Base-by-base conservation (phyloP, 2,113 vertebrate genomes). In the Eidolon helvum region DNA sequence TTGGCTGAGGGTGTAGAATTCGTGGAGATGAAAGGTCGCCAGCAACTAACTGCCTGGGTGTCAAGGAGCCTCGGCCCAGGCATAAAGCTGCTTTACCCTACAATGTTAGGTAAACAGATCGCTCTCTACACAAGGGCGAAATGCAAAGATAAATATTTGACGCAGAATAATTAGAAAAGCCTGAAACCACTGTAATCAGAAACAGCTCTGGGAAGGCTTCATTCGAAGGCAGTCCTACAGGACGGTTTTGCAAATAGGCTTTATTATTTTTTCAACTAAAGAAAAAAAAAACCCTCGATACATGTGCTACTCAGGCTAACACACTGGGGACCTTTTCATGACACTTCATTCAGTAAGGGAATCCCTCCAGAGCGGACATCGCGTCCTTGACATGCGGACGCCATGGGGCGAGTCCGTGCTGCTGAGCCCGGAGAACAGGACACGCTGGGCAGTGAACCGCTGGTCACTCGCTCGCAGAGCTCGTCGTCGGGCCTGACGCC, bases 401-500 rank as follows among this genome's bases (percentile, higher is more conserved):
- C 4, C 22, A 0, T 53, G 61, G 50, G 24, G 50, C 5, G 18
- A 5, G 16, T 19, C 24, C 33, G 3, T 68, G 10, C 38, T 5
- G 9, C 26, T 11, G 28, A 22, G 30, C 48, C 18, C 9, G 19
- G 7, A 48, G n/a, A 8, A 5, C 11, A 30, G 65, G 26, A 10
- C 12, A 24, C 10, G 19, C 38, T 22, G 26, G 30, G 11, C 24
- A 30, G 19, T 35, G 11, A 43, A 26, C 16, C 15, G 9, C 35
- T 5, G 33, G 48, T 21, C 2, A 33, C 19, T 2, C 4, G 5
- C 5, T 2, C 4, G 5, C 5, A 4, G 0, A 30, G 35, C 40
- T 45, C 45, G 10, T 43, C 5, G 40, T 5, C 40, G 40, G 40
- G 40, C 40, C 45, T 2, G 45, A 11, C 10, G 45, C 45, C 45